Percentiles rank a stretch among this genome's conserved stretches.
phyloP scores from a whole-genome alignment of 2,113 vertebrate species.

The Meriones unguiculatus region DNA sequence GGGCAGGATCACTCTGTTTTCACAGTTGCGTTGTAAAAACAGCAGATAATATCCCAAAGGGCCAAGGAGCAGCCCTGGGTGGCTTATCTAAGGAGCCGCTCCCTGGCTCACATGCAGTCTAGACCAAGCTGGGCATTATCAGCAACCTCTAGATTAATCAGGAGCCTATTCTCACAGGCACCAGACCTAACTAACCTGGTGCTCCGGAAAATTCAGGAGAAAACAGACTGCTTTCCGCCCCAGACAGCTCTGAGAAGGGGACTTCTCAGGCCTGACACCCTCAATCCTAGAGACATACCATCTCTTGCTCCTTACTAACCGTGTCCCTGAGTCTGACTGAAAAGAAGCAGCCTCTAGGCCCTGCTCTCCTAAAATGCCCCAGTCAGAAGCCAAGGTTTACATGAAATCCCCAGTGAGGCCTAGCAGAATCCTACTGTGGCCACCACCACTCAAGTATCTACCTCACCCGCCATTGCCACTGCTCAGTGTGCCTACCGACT shows the following conservation, averaged over 20 bases:
- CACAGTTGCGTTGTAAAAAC: constrained; percentile 28
- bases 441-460: not conserved
- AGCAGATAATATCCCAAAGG: not conserved
- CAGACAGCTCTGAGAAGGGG: not conserved
- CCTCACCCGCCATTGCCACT: not conserved
- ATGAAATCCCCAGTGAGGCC: not conserved
- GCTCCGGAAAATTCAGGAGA: not conserved
- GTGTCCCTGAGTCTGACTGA: not conserved
- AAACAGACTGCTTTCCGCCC: not conserved
- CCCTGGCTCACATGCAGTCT: not conserved
- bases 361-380: not conserved
- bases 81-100: not conserved
- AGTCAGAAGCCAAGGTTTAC: not conserved
- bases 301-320: not conserved
- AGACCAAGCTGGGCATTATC: not conserved
- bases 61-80: not conserved
- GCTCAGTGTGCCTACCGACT: not conserved
- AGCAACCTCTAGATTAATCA: not conserved
- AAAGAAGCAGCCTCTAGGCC: not conserved
- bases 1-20: constrained; percentile 17
- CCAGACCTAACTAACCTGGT: not conserved
- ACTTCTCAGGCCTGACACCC: not conserved
- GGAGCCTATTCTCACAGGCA: not conserved
- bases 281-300: not conserved
- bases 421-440: not conserved